phyloP scores from a whole-genome alignment of 2,888 invertebrate species.

The Pseudoips prasinana region DNA sequence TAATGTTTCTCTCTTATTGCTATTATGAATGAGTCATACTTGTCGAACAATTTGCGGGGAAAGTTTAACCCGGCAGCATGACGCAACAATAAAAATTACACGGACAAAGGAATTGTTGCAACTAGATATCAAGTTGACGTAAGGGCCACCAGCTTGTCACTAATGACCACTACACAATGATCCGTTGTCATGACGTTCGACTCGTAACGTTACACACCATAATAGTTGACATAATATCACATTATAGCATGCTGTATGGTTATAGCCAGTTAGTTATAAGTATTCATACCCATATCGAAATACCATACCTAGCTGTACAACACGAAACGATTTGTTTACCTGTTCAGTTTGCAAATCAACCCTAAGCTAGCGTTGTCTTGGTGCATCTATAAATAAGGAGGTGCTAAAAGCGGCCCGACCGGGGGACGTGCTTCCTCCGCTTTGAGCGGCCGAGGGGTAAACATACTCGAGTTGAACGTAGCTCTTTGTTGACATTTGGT shows the following conservation, averaged over 20 bases:
- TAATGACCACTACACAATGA: conserved; percentile 54
- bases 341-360: conserved; percentile 72
- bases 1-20: conserved; percentile 53
- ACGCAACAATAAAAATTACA: conserved; percentile 76
- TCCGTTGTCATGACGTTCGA: conserved; percentile 27
- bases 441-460: conserved; percentile 76
- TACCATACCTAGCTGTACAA: too few relatives aligned
- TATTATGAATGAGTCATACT: conserved; percentile 52
- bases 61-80: conserved; percentile 68
- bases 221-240: too few relatives aligned
- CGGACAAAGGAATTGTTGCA: conserved; percentile 73
- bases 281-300: too few relatives aligned
- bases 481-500: conserved; percentile 76
- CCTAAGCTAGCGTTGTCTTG: conserved; percentile 59
- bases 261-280: too few relatives aligned
- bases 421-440: conserved; percentile 77
- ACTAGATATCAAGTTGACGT: conserved; percentile 55
- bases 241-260: conserved; percentile 5
- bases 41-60: conserved; percentile 63
- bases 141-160: conserved; percentile 53
- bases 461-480: conserved; percentile 64
- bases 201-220: conserved; percentile 23
- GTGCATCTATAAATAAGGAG: conserved; percentile 79
- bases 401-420: conserved; percentile 78
- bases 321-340: conserved; percentile 55